Conservation (phyloP, 2,888 invertebrate genomes). For the Erpobdella octoculata region DNA sequence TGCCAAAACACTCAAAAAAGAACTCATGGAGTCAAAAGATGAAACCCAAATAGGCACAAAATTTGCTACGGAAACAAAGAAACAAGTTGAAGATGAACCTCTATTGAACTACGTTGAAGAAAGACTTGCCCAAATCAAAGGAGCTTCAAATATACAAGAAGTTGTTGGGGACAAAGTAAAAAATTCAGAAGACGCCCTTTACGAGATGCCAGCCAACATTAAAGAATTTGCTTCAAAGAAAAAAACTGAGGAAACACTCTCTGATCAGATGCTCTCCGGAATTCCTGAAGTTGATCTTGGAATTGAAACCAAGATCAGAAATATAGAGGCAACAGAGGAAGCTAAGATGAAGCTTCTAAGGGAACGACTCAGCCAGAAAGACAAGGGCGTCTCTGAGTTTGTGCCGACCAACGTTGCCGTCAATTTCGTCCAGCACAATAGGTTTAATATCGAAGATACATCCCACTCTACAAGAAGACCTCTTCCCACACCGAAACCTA, state of each 20-base stretch:
- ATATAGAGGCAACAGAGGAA: slow-evolving; percentile 97
- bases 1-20: slow-evolving; percentile 56
- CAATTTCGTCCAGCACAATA: slow-evolving; percentile 92
- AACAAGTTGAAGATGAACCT: slow-evolving; percentile 77
- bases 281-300: slow-evolving; percentile 98
- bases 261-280: slow-evolving; percentile 98
- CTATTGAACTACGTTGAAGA: slow-evolving; percentile 73
- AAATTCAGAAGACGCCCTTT: slow-evolving; percentile 49
- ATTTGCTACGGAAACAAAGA: slow-evolving; percentile 94
- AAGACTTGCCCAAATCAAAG: slow-evolving; percentile 76
- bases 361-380: slow-evolving; percentile 82
- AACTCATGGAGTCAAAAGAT: slow-evolving; percentile 45
- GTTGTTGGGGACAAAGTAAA: slow-evolving; percentile 30
- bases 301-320: slow-evolving; percentile 95
- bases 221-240: slow-evolving; percentile 62
- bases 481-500: slow-evolving; percentile 40
- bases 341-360: slow-evolving; percentile 84
- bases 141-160: slow-evolving; percentile 46
- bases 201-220: slow-evolving; percentile 79
- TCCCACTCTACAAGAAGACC: slow-evolving; percentile 42
- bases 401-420: slow-evolving; percentile 97
- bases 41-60: slow-evolving; percentile 72
- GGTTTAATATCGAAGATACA: slow-evolving; percentile 76
- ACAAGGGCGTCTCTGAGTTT: slow-evolving; percentile 78
- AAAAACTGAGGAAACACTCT: slow-evolving; percentile 93